phyloP scores from a whole-genome alignment of 2,113 vertebrate species.

The Lagopus muta region DNA sequence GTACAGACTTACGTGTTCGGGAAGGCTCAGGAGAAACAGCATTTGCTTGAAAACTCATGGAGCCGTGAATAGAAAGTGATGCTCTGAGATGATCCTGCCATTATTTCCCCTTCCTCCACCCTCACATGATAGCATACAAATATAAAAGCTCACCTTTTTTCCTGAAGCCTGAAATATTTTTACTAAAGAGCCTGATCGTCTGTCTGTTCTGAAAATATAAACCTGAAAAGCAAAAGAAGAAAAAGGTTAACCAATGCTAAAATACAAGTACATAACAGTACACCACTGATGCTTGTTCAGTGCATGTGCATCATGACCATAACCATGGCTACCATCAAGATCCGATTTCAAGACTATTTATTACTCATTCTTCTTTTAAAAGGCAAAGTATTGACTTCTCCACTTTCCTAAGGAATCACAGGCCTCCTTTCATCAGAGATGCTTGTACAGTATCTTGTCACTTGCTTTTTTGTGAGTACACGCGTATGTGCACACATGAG shows the following conservation, averaged over 20 bases:
- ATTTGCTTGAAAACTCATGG: background rate
- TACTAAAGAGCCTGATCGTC: slow-evolving; percentile 83
- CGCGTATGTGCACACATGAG: background rate
- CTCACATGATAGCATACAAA: background rate
- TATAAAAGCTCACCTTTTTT: slow-evolving; percentile 88
- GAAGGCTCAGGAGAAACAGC: background rate
- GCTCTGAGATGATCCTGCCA: background rate
- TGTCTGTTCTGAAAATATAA: slow-evolving; percentile 96
- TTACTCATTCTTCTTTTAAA: background rate
- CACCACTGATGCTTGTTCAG: background rate
- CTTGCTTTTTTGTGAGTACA: rapidly evolving
- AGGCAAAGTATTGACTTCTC: background rate
- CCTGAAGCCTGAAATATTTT: slow-evolving; percentile 95
- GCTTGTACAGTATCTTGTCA: background rate
- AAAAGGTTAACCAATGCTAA: background rate
- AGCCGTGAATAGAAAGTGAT: background rate
- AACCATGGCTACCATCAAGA: background rate
- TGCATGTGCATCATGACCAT: background rate
- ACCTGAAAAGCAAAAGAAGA: slow-evolving; percentile 79
- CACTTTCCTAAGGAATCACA: background rate
- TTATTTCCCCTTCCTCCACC: background rate
- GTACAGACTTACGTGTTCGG: background rate
- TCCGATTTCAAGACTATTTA: background rate
- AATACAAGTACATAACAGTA: background rate
- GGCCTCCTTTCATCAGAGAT: background rate